These are phyloP conservation scores for Artibeus lituratus DNA, from an alignment of 2,797 vertebrate genomes.

Conservation along the genomic window DNA sequence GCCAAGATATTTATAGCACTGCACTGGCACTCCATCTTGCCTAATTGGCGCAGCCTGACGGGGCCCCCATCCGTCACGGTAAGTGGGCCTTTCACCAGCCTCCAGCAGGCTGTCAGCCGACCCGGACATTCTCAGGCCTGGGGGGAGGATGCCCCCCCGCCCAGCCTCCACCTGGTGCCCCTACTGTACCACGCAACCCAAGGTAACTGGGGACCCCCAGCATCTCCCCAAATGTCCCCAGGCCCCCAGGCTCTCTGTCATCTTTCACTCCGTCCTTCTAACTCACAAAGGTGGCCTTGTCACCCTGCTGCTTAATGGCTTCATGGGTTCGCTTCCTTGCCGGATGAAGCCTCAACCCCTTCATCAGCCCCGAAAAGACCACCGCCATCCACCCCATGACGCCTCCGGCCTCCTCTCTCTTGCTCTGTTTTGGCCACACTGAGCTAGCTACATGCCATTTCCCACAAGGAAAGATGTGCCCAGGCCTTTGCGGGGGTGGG, in stretches of 20 bases:
- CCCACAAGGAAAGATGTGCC: not conserved
- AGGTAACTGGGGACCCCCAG: not conserved
- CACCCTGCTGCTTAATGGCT: not conserved
- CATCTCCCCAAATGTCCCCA: not conserved
- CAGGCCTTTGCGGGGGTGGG: not conserved
- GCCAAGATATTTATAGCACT: slow-evolving; percentile 64
- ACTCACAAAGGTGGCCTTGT: not conserved
- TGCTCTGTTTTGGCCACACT: not conserved
- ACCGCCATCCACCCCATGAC: fast-evolving
- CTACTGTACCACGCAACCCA: not conserved
- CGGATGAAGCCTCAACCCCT: not conserved
- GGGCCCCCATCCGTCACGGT: slow-evolving; percentile 58
- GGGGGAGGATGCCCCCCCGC: not conserved
- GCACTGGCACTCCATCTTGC: slow-evolving; percentile 58
- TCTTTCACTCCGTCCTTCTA: not conserved
- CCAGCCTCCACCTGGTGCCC: not conserved
- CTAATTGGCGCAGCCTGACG: slow-evolving; percentile 54
- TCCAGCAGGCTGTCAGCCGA: slow-evolving; percentile 14
- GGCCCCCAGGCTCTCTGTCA: not conserved
- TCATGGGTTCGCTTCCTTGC: not conserved
- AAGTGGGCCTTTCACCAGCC: slow-evolving; percentile 66
- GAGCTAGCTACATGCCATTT: fast-evolving
- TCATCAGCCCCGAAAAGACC: not conserved
- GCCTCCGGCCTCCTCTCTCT: not conserved
- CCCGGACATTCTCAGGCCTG: slow-evolving; percentile 62